A percentile compares a stretch with the other conserved stretches of the same genome.
Evolutionary conservation across 2,888 invertebrate species (phyloP).

Genomic region (Adela reaumurella): DNA sequence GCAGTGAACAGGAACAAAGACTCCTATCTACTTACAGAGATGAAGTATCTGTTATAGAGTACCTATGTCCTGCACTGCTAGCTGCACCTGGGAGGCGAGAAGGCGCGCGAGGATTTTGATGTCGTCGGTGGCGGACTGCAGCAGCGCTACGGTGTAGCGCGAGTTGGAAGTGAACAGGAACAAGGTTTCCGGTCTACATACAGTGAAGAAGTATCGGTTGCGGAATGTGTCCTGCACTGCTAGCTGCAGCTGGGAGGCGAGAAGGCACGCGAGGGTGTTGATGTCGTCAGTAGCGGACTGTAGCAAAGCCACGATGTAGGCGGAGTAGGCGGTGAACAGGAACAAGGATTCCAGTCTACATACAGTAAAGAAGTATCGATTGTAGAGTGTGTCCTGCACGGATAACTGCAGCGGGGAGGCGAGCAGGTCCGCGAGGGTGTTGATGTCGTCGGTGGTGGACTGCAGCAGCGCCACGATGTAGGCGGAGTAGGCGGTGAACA

Average conservation of each 20-base stretch:
- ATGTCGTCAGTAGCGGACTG: slow-evolving; percentile 68
- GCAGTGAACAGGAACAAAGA: slow-evolving; percentile 59
- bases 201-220: too few species aligned
- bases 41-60: slow-evolving; percentile 60
- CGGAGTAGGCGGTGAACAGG: too few species aligned
- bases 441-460: slow-evolving; percentile 64
- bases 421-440: slow-evolving; percentile 59
- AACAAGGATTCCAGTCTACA: slow-evolving; percentile 6
- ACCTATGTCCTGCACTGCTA: slow-evolving; percentile 65
- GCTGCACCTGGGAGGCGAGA: slow-evolving; percentile 58
- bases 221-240: too few species aligned
- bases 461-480: slow-evolving; percentile 70
- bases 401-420: slow-evolving; percentile 63
- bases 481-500: slow-evolving; percentile 71
- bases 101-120: slow-evolving; percentile 62
- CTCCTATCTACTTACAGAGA: slow-evolving; percentile 55
- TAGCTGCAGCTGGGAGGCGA: slow-evolving; percentile 61
- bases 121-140: too few species aligned
- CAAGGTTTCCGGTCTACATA: slow-evolving; percentile 21
- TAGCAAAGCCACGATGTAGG: slow-evolving; percentile 50
- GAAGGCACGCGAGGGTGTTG: slow-evolving; percentile 58
- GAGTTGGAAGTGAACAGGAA: slow-evolving; percentile 71
- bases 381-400: slow-evolving; percentile 62
- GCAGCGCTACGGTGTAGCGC: slow-evolving; percentile 67
- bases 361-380: slow-evolving; percentile 61